Evolutionary conservation across 2,797 vertebrate species (phyloP), one percentile per base, ranked within the genome.

Genomic region (Peromyscus aztecus): DNA sequence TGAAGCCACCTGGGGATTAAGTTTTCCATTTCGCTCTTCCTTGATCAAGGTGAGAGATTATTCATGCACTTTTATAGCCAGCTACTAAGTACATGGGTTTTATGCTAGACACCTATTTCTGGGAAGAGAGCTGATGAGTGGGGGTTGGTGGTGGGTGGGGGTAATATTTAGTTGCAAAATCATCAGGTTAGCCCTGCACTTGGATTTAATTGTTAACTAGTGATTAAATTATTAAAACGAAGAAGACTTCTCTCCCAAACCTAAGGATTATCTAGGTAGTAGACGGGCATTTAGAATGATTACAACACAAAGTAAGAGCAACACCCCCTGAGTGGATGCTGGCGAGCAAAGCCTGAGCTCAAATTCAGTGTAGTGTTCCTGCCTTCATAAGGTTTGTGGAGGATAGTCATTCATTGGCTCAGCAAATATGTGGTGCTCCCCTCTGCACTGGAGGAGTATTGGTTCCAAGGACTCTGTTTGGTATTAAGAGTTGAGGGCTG

Each of bases 11-110:
- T 94, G 91, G 96, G 94, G 75, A 95, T 90, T 78, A 94, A 34
- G 55, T 95, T 97, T 96, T 97, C 76, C 94, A 90, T 95, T 97
- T 84, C 40, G 46, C 46, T 67, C 57, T 94, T 94, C 81, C 55
- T 91, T 78, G 69, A 86, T 95, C 73, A 96, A 93, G 92, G 84
- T 91, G 63, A 92, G 81, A 89, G 85, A 95, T 87, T 57, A 90
- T 43, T 78, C 90, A 49, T 71, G 63, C 34, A 31, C n/a, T 94
- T 81, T 73, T 71, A 76, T 4, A 29, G 76, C 86, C 80, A 84
- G 34, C 31, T 95, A 76, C 92, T 91, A 94, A 94, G 86, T 80
- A 81, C 3, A 8, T 4, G 31, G 61, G 65, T 43, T 92, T 96
- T 76, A 84, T 10, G 75, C 55, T 27, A 89, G 92, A 84, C 23